Evolutionary conservation across 92 coral and sea anemone genomes (phyloP), one percentile per base, ranked within the genome.

Genomic region (Zoanthus solanderi): DNA sequence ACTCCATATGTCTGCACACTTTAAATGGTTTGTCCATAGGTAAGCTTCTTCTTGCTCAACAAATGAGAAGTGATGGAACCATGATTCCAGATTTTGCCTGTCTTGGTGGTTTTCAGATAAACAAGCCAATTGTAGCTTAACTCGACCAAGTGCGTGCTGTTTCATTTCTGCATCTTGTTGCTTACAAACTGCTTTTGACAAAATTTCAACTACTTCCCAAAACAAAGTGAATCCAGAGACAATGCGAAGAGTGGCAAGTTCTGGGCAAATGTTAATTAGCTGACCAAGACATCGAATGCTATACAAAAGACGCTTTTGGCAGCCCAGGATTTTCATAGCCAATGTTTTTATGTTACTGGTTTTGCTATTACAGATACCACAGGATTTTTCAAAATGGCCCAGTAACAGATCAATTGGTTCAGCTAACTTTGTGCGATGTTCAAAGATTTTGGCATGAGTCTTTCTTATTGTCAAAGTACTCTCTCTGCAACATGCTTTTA

Each of bases 71-170:
- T 73, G 30, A n/a, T 73, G 78, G 78, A 73, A 73, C 78, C 78
- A 73, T 8, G 28, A 73, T 73, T 73, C 78, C 78, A 73, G 78
- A 30, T 73, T 14, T 44, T 14, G 78, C 10, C 78, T 73, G 78
- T 73, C 30, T 73, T 73, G 78, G 9, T 73, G 78, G 78, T 28
- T 73, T 13, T 44, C 78, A 73, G 29, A 73, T 53, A 73, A n/a
- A 13, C 29, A 73, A 42, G 78, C 78, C 78, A 73, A 73, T 73
- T 44, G 78, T 44, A 76, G 65, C 81, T 76, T 76, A 28, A 76
- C 65, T 50, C 81, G 81, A 50, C 81, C 81, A 18, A 76, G 81
- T 50, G 81, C 81, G 18, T 76, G 81, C 65, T 52, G 81, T 50
- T 53, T 28, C 61, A 76, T 50, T 50, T 50, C 61, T 23, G n/a